Evolutionary conservation across 2,113 vertebrate genomes (phyloP).

Genomic region (Zosterops lateralis): DNA sequence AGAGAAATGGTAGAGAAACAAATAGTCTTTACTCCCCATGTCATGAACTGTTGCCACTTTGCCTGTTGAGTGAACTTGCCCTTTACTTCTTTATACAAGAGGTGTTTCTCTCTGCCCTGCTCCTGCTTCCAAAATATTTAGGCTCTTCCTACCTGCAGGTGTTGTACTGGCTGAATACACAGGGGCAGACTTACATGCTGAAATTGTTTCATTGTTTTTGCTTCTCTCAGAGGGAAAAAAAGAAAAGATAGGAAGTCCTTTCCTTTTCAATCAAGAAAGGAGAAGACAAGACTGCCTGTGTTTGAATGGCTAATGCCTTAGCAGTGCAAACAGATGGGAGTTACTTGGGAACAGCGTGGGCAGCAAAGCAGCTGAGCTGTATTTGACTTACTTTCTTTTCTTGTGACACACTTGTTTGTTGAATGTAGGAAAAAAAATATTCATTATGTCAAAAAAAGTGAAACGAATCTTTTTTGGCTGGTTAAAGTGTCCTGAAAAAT

Average conservation of each 20-base stretch:
- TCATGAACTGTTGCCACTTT: not conserved
- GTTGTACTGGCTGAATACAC: not conserved
- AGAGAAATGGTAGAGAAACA: not conserved
- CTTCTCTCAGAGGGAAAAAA: fast-evolving
- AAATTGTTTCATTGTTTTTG: not conserved
- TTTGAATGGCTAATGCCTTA: not conserved
- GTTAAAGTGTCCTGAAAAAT: not conserved
- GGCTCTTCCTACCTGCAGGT: not conserved
- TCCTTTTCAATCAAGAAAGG: not conserved
- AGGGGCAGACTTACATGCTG: not conserved
- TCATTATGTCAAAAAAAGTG: not conserved
- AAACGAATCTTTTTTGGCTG: not conserved
- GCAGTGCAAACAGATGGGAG: not conserved
- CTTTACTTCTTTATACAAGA: not conserved
- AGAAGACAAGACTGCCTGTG: not conserved
- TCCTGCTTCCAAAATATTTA: not conserved
- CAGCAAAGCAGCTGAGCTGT: not conserved
- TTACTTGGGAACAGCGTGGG: not conserved
- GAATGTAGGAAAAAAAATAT: not conserved
- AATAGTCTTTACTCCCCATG: not conserved
- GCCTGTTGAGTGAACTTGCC: not conserved
- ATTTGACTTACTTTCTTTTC: not conserved
- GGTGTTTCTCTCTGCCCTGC: not conserved
- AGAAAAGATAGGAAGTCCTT: not conserved
- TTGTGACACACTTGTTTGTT: not conserved